These are phyloP conservation scores for Petrolisthes manimaculis DNA, from an alignment of 2,888 invertebrate species.

Conservation along the genomic window DNA sequence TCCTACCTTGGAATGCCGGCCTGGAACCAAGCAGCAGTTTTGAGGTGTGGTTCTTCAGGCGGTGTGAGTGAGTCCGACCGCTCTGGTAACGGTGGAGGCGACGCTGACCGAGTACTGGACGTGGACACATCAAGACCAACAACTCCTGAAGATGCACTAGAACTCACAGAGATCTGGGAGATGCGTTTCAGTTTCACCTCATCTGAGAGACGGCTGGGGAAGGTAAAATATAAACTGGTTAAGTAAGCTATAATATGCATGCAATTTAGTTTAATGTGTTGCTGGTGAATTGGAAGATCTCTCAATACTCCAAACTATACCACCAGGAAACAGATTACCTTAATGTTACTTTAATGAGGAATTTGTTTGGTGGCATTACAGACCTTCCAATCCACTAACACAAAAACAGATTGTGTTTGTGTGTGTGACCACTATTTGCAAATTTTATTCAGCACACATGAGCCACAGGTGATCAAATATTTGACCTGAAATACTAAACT, in stretches of 20 bases:
- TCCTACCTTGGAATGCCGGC: constrained; percentile 92
- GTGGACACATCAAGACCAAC: constrained; percentile 61
- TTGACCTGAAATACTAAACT: too few relatives aligned
- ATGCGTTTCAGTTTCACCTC: constrained; percentile 62
- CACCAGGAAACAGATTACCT: too few relatives aligned
- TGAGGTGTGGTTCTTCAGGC: constrained; percentile 79
- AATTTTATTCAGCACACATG: too few relatives aligned
- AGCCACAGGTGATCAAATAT: too few relatives aligned
- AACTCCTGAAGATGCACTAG: constrained; percentile 56
- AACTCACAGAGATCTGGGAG: constrained; percentile 62
- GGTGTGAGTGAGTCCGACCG: constrained; percentile 65
- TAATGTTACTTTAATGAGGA: too few relatives aligned
- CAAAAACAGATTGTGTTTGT: too few relatives aligned
- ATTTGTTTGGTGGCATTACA: too few relatives aligned
- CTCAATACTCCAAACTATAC: too few relatives aligned
- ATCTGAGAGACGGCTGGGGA: constrained; percentile 48
- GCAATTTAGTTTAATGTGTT: too few relatives aligned
- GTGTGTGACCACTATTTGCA: too few relatives aligned
- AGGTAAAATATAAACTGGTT: background rate
- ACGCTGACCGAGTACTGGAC: constrained; percentile 48
- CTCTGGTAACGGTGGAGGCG: constrained; percentile 63
- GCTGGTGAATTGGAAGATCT: too few relatives aligned
- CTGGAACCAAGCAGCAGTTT: constrained; percentile 93
- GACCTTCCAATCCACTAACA: too few relatives aligned
- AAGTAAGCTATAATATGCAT: background rate